These are phyloP conservation scores for Pogonus chalceus DNA, from an alignment of 1,140 invertebrate species.

Conservation along the genomic window DNA sequence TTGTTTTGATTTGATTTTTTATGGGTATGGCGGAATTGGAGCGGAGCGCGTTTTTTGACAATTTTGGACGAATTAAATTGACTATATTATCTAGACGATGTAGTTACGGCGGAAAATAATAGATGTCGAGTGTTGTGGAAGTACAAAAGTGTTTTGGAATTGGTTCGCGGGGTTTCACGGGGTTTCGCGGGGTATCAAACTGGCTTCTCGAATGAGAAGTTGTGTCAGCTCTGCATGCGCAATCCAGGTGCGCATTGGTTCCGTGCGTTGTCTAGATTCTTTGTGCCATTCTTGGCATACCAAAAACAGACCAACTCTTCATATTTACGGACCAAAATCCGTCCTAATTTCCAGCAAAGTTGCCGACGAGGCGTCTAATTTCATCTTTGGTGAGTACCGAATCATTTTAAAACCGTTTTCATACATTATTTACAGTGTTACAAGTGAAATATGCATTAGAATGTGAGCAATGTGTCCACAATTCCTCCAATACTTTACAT, in stretches of 20 bases:
- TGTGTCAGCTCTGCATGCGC: conserved; percentile 61
- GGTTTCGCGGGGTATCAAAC: not conserved
- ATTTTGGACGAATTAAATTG: too few relatives aligned
- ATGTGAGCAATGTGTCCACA: conserved; percentile 60
- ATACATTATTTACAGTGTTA: conserved; percentile 43
- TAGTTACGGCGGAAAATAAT: not conserved
- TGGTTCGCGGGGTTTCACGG: not conserved
- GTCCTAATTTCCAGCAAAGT: conserved; percentile 44
- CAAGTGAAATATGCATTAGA: conserved; percentile 47
- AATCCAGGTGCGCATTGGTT: conserved; percentile 66
- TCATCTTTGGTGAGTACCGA: conserved; percentile 56
- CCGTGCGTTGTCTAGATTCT: conserved; percentile 87
- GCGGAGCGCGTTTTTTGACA: not conserved
- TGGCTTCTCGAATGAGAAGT: conserved; percentile 10
- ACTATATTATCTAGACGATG: not conserved
- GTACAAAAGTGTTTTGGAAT: not conserved
- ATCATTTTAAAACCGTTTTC: conserved; percentile 42
- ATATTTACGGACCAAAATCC: conserved; percentile 64
- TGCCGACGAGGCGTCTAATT: conserved; percentile 46
- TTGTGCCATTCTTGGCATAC: conserved; percentile 90
- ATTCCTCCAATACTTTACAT: conserved; percentile 71
- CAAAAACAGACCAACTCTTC: conserved; percentile 74
- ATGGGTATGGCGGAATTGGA: too few relatives aligned
- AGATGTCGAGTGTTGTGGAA: not conserved
- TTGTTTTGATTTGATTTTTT: not conserved